Conservation (phyloP, 2,797 vertebrate genomes). For the Platalea minor region DNA sequence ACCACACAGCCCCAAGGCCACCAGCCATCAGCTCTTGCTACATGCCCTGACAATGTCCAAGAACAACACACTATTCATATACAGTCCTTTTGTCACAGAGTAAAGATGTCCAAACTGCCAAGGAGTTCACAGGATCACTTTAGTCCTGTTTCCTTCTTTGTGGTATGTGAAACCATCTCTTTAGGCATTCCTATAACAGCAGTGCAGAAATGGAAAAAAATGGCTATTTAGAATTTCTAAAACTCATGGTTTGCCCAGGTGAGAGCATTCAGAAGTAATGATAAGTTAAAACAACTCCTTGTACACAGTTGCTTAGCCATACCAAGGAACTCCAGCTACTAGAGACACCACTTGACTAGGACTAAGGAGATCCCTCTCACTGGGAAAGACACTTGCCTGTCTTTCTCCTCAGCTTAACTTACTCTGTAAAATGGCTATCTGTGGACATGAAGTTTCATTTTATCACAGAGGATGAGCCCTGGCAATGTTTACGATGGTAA, state of each 20-base stretch:
- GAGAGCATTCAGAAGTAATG: not conserved
- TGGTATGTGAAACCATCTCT: not conserved
- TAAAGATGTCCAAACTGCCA: not conserved
- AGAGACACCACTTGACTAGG: not conserved
- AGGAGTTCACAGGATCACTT: not conserved
- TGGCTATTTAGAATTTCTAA: not conserved
- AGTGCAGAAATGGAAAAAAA: not conserved
- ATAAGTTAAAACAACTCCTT: not conserved
- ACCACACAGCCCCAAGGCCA: not conserved
- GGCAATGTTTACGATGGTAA: not conserved
- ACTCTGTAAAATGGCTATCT: not conserved
- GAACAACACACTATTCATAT: fast-evolving
- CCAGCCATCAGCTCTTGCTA: not conserved
- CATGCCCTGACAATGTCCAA: not conserved
- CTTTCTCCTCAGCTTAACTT: not conserved
- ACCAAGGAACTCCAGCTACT: not conserved
- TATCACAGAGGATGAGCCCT: not conserved
- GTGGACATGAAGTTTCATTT: not conserved
- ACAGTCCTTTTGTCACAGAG: not conserved
- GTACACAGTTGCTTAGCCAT: not conserved
- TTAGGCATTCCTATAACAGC: not conserved
- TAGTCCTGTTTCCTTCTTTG: not conserved
- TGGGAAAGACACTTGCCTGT: not conserved
- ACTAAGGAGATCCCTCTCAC: not conserved
- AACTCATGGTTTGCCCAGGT: not conserved